A percentile compares a stretch with the other conserved stretches of the same genome.
Evolutionary conservation across 2,888 invertebrate species (phyloP).

Genomic region (Micropterix aruncella): DNA sequence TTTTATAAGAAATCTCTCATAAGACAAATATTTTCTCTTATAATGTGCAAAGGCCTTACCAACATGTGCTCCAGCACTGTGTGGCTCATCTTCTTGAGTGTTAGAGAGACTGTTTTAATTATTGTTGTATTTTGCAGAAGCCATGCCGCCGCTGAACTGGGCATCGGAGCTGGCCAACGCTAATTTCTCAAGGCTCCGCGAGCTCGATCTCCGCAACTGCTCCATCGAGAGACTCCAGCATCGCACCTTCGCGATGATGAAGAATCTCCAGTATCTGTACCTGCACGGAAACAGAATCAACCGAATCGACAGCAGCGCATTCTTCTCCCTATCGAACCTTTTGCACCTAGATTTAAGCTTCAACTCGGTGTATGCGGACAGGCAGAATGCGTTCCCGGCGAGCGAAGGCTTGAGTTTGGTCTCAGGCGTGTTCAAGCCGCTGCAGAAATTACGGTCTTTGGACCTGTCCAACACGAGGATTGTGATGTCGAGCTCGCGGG

Average conservation of each 20-base stretch:
- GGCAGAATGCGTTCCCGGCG: constrained; percentile 11
- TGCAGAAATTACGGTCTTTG: constrained; percentile 21
- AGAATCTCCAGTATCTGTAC: constrained; percentile 30
- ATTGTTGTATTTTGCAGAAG: too few relatives aligned
- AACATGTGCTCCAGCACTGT: too few relatives aligned
- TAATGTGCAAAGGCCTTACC: too few relatives aligned
- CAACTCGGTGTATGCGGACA: constrained; percentile 21
- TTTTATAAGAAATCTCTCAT: too few relatives aligned
- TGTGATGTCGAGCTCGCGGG: constrained; percentile 17
- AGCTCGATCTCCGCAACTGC: constrained; percentile 43
- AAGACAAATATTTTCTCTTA: too few relatives aligned
- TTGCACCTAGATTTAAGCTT: constrained; percentile 39
- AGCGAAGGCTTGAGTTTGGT: constrained; percentile 20
- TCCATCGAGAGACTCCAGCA: constrained; percentile 29
- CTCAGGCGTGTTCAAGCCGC: constrained; percentile 17
- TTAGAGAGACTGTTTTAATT: too few relatives aligned
- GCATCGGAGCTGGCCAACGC: constrained; percentile 6
- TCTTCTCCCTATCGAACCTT: constrained; percentile 23
- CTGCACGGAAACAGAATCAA: constrained; percentile 38
- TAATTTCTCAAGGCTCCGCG: constrained; percentile 23
- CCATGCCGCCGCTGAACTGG: too few relatives aligned
- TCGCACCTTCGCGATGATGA: constrained; percentile 30
- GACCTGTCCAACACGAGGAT: constrained; percentile 27
- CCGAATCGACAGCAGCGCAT: constrained; percentile 24
- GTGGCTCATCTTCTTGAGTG: too few relatives aligned